These are phyloP conservation scores for Tiaroga cobitis DNA, from an alignment of 2,797 vertebrate species.

Conservation along the genomic window DNA sequence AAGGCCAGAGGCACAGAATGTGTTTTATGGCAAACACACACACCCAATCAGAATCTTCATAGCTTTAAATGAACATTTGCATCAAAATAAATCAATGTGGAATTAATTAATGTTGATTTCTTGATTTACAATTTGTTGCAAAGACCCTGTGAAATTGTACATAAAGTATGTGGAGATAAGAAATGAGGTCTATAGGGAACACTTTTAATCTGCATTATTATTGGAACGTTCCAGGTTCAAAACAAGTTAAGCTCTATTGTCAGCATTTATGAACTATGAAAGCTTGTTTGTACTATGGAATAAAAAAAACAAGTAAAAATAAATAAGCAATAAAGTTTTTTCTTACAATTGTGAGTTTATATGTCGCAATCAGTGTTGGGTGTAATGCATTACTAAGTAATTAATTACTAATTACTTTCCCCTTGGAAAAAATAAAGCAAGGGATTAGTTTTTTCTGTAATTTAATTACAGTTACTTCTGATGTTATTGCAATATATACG, in stretches of 20 bases:
- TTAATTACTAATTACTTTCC: neutral
- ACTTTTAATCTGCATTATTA: neutral
- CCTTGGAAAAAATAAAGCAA: too few species aligned
- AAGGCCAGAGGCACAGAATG: constrained; percentile 35
- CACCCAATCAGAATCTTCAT: neutral
- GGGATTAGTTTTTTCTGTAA: too few species aligned
- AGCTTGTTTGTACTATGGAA: neutral
- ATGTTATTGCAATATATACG: too few species aligned
- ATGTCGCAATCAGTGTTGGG: neutral
- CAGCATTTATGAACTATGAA: neutral
- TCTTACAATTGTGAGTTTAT: neutral
- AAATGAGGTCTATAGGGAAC: constrained; percentile 3
- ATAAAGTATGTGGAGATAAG: neutral
- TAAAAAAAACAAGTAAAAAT: neutral
- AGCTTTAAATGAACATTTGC: constrained; percentile 23
- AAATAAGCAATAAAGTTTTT: neutral
- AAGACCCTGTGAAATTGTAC: neutral
- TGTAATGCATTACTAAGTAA: neutral
- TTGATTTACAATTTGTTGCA: constrained; percentile 7
- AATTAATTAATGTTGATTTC: constrained; percentile 22
- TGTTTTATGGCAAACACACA: constrained; percentile 20
- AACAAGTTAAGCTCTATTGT: constrained; percentile 10
- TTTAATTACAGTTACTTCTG: too few species aligned
- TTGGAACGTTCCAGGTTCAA: neutral
- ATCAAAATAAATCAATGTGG: constrained; percentile 4